Evolutionary conservation across 2,797 vertebrate genomes (phyloP), one percentile per base, ranked within the genome.

Genomic region (Zenarchopterus dispar): DNA sequence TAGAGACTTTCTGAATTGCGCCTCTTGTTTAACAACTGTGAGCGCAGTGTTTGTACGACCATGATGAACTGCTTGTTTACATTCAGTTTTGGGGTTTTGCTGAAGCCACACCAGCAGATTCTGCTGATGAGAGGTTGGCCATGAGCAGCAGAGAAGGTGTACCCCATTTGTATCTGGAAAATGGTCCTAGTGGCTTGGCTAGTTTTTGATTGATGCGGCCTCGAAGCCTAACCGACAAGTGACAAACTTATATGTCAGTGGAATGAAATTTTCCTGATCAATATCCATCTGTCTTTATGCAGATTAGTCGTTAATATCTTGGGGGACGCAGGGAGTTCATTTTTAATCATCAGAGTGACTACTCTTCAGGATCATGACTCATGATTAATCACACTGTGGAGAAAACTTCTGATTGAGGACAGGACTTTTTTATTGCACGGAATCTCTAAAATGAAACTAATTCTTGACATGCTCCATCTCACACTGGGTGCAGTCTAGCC

Each of bases 151-250:
- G 47, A 61, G 60, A 19, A 53, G 46, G 36, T 18, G 17, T 18
- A 44, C 39, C 46, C 24, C 42, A 83, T 71, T 81, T 39, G 50
- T 44, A 56, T 24, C 62, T 42, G 17, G 47, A 50, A 73, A 71
- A 71, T 36, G 31, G 49, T 46, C 70, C 31, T 49, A 39, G n/a
- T n/a, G n/a, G n/a, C n/a, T n/a, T n/a, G n/a, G n/a, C 8, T 51
- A 26, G 28, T 44, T 4, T 65, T 66, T 82, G 75, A 87, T 80
- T 82, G 1, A 84, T 82, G 73, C 42, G 23, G 42, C 52, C 33
- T 11, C 23, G 28, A 58, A 66, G 42, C 39, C 22, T 17, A 31
- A 48, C 41, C 56, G 81, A 75, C 77, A 75, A 59, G 52, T 57
- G 56, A 60, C 78, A 41, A 47, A 56, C 45, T 84, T 77, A 72